Percentiles rank a stretch among this genome's conserved stretches.
These are phyloP conservation scores for Echinometra lucunter DNA, from an alignment of 53 echinoderm and acorn worm species.

Conservation along the genomic window DNA sequence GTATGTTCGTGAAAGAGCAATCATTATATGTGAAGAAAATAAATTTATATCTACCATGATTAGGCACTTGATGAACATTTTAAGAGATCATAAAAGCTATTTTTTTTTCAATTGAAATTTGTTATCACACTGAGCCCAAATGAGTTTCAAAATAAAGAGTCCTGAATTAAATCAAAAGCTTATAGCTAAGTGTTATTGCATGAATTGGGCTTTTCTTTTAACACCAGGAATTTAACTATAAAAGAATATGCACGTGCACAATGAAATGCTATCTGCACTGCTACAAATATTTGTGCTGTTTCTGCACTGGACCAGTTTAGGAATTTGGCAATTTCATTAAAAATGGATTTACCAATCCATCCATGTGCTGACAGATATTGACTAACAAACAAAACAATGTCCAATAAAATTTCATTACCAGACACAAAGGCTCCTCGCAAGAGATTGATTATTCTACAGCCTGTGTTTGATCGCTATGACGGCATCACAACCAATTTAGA, in stretches of 20 bases:
- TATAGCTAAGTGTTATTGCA: neutral
- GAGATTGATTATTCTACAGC: constrained; percentile 43
- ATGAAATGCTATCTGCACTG: neutral
- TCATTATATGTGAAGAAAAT: no score
- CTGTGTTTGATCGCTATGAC: constrained; percentile 39
- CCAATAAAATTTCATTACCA: constrained; percentile 67
- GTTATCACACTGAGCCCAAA: no score
- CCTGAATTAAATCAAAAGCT: neutral
- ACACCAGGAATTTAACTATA: neutral
- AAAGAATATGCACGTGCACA: neutral
- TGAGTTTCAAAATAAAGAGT: neutral
- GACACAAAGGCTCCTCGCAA: constrained; percentile 54
- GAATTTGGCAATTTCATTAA: constrained; percentile 55
- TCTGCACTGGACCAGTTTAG: neutral
- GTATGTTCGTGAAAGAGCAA: no score
- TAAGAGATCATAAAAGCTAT: no score
- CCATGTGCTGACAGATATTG: constrained; percentile 44
- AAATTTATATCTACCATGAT: no score
- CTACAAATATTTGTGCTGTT: neutral
- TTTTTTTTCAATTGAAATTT: no score
- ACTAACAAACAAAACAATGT: neutral
- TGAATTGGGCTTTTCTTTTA: neutral
- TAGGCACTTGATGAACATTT: no score
- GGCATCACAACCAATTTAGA: neutral
- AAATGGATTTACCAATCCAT: constrained; percentile 29